phyloP scores from a whole-genome alignment of 2,888 invertebrate species.

The Drosophila heteroneura region DNA sequence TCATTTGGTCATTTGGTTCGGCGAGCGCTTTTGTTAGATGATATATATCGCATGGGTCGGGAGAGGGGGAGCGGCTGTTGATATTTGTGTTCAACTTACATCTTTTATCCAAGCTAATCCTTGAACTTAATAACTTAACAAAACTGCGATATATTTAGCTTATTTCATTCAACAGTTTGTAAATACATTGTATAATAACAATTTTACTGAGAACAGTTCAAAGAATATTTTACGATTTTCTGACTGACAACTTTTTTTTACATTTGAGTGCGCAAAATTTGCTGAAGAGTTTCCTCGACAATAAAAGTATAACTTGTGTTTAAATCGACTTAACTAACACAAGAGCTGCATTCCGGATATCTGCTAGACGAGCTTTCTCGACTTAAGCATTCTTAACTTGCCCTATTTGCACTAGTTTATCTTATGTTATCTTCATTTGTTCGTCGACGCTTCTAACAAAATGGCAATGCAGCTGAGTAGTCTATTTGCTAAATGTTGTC shows the following conservation, averaged over 20 bases:
- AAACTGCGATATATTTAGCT: neutral
- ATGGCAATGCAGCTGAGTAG: neutral
- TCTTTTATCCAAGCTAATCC: slow-evolving; percentile 27
- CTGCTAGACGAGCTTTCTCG: neutral
- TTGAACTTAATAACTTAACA: slow-evolving; percentile 8
- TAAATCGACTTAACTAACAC: neutral
- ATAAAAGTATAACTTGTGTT: neutral
- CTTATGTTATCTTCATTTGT: neutral
- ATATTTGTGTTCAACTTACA: slow-evolving; percentile 25
- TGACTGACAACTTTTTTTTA: neutral
- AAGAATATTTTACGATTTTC: neutral
- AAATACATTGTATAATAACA: neutral
- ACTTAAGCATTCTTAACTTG: neutral
- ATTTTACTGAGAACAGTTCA: neutral
- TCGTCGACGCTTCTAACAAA: neutral
- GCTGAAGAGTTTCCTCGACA: neutral
- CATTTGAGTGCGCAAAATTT: neutral
- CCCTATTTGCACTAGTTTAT: neutral
- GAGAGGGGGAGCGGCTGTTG: neutral
- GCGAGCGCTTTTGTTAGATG: slow-evolving; percentile 12
- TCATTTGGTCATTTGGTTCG: slow-evolving; percentile 12
- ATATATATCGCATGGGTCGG: neutral
- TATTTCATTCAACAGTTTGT: neutral
- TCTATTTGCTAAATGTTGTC: neutral
- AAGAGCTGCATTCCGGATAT: neutral